A percentile compares a stretch with the other conserved stretches of the same genome.
phyloP scores from a whole-genome alignment of 2,888 invertebrate species.

The Spisula solida region DNA sequence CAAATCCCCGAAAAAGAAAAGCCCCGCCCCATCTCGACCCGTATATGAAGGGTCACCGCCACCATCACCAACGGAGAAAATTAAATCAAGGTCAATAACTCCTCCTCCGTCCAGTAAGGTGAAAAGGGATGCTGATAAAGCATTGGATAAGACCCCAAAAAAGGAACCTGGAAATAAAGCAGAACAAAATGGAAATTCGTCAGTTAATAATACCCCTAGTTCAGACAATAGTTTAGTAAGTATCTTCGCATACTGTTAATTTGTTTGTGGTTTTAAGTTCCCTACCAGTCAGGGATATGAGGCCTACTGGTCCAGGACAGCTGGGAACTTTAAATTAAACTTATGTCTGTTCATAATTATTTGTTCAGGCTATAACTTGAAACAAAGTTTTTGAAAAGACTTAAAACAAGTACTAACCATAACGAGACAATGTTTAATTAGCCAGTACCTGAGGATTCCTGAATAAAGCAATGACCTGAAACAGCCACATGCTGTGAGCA shows the following conservation, averaged over 20 bases:
- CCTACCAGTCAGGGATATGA: too few species aligned
- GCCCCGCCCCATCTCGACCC: conserved; percentile 73
- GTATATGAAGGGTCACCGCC: conserved; percentile 84
- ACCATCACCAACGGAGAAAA: conserved; percentile 79
- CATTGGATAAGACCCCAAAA: conserved; percentile 57
- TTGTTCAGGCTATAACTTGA: too few species aligned
- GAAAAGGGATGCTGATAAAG: conserved; percentile 30
- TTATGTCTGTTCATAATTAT: too few species aligned
- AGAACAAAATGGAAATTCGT: conserved; percentile 52
- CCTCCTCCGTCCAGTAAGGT: conserved; percentile 72
- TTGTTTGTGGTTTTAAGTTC: too few species aligned
- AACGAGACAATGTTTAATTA: too few species aligned
- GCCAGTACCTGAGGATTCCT: too few species aligned
- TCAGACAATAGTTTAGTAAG: conserved; percentile 60
- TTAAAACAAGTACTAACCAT: too few species aligned
- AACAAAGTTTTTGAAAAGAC: too few species aligned
- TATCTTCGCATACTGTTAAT: neutral
- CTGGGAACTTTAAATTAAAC: too few species aligned
- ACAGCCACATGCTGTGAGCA: too few species aligned
- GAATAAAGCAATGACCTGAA: too few species aligned
- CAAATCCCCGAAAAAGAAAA: conserved; percentile 69
- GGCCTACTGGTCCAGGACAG: too few species aligned
- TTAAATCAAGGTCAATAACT: conserved; percentile 77
- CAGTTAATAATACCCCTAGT: conserved; percentile 40
- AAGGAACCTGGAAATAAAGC: conserved; percentile 53